Evolutionary conservation across 2,797 vertebrate species (phyloP).

Genomic region (Tiaroga cobitis): DNA sequence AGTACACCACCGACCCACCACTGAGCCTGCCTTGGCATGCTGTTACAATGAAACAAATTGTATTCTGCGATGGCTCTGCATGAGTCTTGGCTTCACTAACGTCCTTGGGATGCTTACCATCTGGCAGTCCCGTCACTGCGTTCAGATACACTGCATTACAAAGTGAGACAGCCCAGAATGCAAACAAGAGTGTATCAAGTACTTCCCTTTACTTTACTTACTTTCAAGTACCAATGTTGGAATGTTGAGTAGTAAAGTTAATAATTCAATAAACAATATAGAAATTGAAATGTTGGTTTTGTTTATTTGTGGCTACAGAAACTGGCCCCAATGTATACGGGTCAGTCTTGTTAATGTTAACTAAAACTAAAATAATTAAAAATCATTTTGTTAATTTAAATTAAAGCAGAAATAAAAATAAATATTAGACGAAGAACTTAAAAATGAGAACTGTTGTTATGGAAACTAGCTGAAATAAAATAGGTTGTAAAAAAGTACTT

Average conservation of each 20-base stretch:
- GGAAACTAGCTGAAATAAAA: not conserved
- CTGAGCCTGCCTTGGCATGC: constrained; percentile 62
- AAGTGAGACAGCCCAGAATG: constrained; percentile 42
- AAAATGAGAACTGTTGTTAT: not conserved
- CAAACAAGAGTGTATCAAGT: constrained; percentile 19
- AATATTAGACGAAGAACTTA: not conserved
- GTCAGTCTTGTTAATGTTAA: not conserved
- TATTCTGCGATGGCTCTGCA: constrained; percentile 62
- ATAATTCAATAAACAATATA: not conserved
- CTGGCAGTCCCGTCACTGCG: constrained; percentile 59
- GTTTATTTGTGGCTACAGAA: constrained; percentile 15
- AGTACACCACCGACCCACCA: constrained; percentile 46
- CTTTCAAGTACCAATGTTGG: too few species aligned
- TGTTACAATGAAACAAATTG: constrained; percentile 63
- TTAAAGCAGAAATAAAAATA: not conserved
- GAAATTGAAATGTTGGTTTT: not conserved
- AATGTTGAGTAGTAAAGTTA: not conserved
- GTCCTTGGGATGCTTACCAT: constrained; percentile 64
- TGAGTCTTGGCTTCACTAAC: constrained; percentile 62
- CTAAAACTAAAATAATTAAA: not conserved
- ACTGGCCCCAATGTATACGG: not conserved
- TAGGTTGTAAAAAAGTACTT: not conserved
- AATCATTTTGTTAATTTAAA: not conserved
- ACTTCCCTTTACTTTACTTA: too few species aligned
- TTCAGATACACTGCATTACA: constrained; percentile 53